Conservation (phyloP, 2,797 vertebrate species). For the Microctenopoma stevenorrisi region DNA sequence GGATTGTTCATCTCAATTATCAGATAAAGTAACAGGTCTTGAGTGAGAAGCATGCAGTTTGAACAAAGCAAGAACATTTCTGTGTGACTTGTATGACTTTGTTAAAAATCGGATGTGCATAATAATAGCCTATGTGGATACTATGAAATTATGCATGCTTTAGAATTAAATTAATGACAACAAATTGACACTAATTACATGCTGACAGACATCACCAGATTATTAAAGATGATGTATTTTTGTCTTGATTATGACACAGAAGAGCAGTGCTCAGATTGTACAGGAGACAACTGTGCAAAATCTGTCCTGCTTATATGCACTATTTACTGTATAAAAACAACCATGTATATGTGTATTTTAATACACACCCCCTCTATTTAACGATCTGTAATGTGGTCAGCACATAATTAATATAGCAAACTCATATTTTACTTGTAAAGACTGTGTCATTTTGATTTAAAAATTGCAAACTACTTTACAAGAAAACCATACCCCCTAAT, state of each 20-base stretch:
- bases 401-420: constrained; percentile 31
- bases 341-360: too few species aligned
- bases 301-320: constrained; percentile 14
- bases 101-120: constrained; percentile 38
- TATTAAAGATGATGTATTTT: constrained; percentile 41
- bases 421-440: constrained; percentile 38
- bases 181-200: constrained; percentile 39
- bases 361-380: not conserved
- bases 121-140: constrained; percentile 48
- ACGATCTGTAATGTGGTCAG: constrained; percentile 25
- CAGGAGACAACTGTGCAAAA: constrained; percentile 18
- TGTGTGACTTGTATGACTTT: constrained; percentile 38
- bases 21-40: constrained; percentile 62
- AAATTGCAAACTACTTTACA: constrained; percentile 47
- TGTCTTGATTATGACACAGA: constrained; percentile 32
- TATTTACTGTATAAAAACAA: constrained; percentile 8
- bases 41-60: constrained; percentile 52
- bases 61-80: constrained; percentile 65
- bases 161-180: constrained; percentile 48
- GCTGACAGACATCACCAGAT: constrained; percentile 36
- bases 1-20: constrained; percentile 77
- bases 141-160: constrained; percentile 48
- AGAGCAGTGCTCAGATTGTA: not conserved
- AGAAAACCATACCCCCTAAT: constrained; percentile 55
- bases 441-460: constrained; percentile 42